These are phyloP conservation scores for Pocillopora grandis DNA, from an alignment of 92 coral and sea anemone genomes.

Conservation along the genomic window DNA sequence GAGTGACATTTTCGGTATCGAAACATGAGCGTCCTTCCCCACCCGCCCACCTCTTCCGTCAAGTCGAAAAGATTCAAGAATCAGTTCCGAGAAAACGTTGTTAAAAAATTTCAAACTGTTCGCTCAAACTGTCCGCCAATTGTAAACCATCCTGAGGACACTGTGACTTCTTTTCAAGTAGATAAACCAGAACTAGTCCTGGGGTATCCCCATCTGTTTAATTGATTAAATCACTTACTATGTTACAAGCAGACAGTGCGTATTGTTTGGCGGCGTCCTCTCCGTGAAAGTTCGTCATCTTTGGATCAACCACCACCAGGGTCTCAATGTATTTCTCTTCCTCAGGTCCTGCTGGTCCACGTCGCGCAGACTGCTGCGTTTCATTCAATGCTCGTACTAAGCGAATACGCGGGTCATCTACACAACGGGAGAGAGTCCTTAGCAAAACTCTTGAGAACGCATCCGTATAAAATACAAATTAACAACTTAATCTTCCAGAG, in stretches of 20 bases:
- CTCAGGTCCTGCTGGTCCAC: slow-evolving; percentile 89
- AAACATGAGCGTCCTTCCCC: too few species aligned
- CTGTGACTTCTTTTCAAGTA: too few species aligned
- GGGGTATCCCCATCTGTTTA: too few species aligned
- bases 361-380: slow-evolving; percentile 54
- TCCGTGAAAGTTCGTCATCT: slow-evolving; percentile 99
- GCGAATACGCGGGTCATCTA: slow-evolving; percentile 91
- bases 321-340: slow-evolving; percentile 93
- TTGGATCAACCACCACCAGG: slow-evolving; percentile 94
- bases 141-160: too few species aligned
- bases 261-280: slow-evolving; percentile 98
- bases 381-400: slow-evolving; percentile 75
- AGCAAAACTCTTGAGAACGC: neutral
- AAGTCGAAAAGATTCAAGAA: too few species aligned
- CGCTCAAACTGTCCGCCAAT: too few species aligned
- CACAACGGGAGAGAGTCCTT: neutral
- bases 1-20: too few species aligned
- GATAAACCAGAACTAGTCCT: neutral
- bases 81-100: too few species aligned
- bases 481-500: too few species aligned
- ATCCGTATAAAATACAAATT: neutral
- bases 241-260: slow-evolving; percentile 92
- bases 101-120: too few species aligned
- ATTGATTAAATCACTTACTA: slow-evolving; percentile 63
- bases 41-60: too few species aligned